Conservation (phyloP, 2,797 vertebrate species). For the Chaetophractus vellerosus region DNA sequence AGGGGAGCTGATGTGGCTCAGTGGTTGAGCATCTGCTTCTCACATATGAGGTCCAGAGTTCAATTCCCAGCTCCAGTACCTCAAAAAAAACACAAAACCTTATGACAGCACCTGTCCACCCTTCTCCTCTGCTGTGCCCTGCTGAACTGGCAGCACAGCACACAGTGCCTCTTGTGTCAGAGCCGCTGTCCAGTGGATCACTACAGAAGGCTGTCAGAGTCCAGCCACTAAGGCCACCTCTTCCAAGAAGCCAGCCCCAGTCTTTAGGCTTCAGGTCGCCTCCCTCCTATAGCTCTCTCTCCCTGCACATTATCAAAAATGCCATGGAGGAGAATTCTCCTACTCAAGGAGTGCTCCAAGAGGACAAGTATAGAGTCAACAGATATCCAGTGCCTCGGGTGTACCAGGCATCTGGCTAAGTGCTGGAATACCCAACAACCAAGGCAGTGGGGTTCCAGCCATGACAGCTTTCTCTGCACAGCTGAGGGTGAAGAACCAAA, state of each 20-base stretch:
- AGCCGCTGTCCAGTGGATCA: background rate
- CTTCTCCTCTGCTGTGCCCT: background rate
- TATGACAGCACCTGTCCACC: background rate
- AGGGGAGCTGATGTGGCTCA: too few relatives aligned
- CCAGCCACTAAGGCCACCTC: background rate
- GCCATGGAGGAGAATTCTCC: background rate
- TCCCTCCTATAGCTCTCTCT: background rate
- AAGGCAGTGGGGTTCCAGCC: background rate
- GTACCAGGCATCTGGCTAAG: background rate
- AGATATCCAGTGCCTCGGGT: background rate
- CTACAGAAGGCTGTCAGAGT: background rate
- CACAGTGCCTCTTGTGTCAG: background rate
- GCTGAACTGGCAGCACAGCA: background rate
- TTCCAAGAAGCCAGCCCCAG: background rate
- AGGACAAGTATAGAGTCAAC: background rate
- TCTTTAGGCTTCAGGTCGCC: background rate
- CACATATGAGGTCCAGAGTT: too few relatives aligned
- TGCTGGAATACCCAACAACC: background rate
- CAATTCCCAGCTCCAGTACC: too few relatives aligned
- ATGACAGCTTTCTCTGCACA: background rate
- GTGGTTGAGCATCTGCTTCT: too few relatives aligned
- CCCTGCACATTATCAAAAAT: background rate
- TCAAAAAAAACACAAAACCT: too few relatives aligned
- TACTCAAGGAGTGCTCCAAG: background rate
- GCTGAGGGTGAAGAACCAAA: background rate